A percentile compares a stretch with the other conserved stretches of the same genome.
Conservation (phyloP, 1,140 invertebrate genomes). For the Dreissena polymorpha region DNA sequence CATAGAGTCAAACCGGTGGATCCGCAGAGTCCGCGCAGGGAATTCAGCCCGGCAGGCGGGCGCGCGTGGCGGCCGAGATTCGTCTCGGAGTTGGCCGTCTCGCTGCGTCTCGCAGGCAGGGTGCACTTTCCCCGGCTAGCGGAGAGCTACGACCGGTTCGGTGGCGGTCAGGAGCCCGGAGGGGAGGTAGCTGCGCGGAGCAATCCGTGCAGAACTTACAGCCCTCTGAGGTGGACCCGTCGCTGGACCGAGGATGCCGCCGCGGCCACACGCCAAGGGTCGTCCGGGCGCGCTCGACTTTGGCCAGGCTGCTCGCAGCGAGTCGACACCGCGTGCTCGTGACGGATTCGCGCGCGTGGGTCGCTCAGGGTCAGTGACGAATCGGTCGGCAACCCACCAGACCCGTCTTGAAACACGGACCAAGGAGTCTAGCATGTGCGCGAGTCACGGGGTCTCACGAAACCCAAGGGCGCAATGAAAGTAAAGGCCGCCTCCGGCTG, state of each 20-base stretch:
- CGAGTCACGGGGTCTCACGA: constrained; percentile 86
- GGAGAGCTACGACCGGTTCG: constrained; percentile 57
- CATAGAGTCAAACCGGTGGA: no score
- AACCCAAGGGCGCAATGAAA: constrained; percentile 87
- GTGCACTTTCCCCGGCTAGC: constrained; percentile 52
- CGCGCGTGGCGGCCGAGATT: no score
- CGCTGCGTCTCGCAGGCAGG: constrained; percentile 14
- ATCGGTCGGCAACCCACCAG: constrained; percentile 80
- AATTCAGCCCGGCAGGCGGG: no score
- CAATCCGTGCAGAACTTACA: neutral
- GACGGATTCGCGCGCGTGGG: constrained; percentile 21
- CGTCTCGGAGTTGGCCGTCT: constrained; percentile 57
- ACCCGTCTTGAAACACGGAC: constrained; percentile 97
- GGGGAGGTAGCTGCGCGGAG: constrained; percentile 36
- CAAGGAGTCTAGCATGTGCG: constrained; percentile 93
- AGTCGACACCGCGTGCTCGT: constrained; percentile 17
- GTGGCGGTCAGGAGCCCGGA: constrained; percentile 51
- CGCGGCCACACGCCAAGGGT: constrained; percentile 9
- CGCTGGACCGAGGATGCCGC: constrained; percentile 14
- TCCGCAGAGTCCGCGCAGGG: no score
- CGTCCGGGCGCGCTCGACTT: neutral
- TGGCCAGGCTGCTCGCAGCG: neutral
- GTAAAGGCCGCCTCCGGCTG: constrained; percentile 75
- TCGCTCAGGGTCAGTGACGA: constrained; percentile 57
- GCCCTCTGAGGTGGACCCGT: neutral